A percentile compares a stretch with the other conserved stretches of the same genome.
phyloP scores from a whole-genome alignment of 1,140 invertebrate species.

The Camponotus vicinus region DNA sequence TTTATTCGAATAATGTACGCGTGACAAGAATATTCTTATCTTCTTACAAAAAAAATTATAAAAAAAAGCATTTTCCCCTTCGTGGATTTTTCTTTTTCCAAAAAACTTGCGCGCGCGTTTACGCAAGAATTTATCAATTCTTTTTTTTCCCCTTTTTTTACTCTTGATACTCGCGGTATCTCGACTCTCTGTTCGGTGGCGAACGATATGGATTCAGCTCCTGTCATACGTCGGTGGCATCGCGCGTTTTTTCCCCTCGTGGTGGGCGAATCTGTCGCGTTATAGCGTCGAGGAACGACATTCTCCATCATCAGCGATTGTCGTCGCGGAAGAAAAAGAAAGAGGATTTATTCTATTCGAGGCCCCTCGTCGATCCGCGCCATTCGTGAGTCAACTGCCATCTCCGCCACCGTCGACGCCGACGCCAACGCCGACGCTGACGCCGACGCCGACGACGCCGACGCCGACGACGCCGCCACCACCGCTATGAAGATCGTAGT shows the following conservation, averaged over 20 bases:
- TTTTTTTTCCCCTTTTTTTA: background rate
- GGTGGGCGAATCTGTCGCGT: background rate
- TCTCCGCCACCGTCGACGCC: slow-evolving; percentile 10
- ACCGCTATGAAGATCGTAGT: slow-evolving; percentile 44
- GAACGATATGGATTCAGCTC: background rate
- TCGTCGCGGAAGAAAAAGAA: background rate
- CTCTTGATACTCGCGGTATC: background rate
- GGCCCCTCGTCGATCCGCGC: slow-evolving; percentile 18
- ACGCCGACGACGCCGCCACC: background rate
- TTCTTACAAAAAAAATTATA: background rate
- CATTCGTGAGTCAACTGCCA: slow-evolving; percentile 11
- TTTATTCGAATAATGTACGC: background rate
- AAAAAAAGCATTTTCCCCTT: background rate
- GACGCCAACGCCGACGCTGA: background rate
- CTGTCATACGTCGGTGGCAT: background rate
- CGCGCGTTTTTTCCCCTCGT: background rate
- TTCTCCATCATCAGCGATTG: background rate
- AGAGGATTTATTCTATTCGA: background rate
- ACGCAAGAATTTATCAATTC: slow-evolving; percentile 10
- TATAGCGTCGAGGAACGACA: background rate
- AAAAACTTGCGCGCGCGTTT: background rate
- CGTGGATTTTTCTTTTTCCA: too few species aligned
- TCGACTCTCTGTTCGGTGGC: background rate
- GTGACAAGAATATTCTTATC: background rate
- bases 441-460: background rate